Base-by-base conservation (phyloP, 2,113 vertebrate genomes). In the Azemiops feae region DNA sequence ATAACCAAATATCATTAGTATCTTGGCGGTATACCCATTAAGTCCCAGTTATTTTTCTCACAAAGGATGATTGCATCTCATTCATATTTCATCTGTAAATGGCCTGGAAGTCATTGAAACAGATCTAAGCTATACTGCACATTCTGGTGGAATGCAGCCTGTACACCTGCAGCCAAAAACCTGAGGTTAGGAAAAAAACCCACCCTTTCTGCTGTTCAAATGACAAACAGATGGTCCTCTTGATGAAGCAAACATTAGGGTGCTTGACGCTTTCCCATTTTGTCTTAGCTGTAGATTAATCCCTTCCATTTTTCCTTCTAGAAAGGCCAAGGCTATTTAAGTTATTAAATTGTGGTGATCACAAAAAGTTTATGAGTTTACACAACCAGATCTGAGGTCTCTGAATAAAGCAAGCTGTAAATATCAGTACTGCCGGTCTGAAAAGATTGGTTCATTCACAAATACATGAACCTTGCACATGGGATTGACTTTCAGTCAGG, bases 21-120 rank as follows among this genome's bases (percentile, higher is more conserved):
- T 95, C 95, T 69, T 81, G 64, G 50, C 94, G 89, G 45, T 93
- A 90, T 90, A 89, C 85, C 94, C 95, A 18, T 96, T 93, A 97
- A 96, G n/a, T 92, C 91, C 93, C 96, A 97, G 94, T 92, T 95
- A 93, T 95, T 94, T 96, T 94, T 95, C 93, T 89, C 96, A 93
- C 94, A 52, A 95, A 93, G 47, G 92, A 92, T 95, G 93, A 96
- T 95, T 93, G 52, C 52, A 64, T 95, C 92, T 96, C 96, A 93
- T 96, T 95, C 94, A 96, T 94, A 91, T 95, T 96, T 95, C 96
- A 95, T 95, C 94, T 94, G 95, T 64, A 95, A 93, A 89, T 94
- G 89, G 43, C 27, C 93, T 93, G 94, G 58, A 95, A 96, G 95
- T 81, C 95, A 96, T 94, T 94, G 95, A 95, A 95, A 53, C 91